phyloP scores from a whole-genome alignment of 2,113 vertebrate species.

The Tricholaema leucomelas region DNA sequence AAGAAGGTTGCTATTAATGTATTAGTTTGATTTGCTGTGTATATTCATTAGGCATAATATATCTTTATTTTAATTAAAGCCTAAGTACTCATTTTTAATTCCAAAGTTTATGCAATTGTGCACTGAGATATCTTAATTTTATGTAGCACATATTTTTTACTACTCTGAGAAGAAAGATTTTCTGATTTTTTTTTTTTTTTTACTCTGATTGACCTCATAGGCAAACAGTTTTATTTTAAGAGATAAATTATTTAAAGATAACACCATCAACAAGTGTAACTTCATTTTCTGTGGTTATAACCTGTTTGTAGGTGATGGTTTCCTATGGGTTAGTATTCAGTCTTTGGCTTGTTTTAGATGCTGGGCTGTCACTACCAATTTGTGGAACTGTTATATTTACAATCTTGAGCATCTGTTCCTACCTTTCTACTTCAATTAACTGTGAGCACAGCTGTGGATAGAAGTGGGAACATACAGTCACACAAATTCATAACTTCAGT shows the following conservation, averaged over 20 bases:
- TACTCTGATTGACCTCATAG: background rate
- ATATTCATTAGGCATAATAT: background rate
- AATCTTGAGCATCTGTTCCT: background rate
- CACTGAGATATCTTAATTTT: background rate
- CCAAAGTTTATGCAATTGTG: background rate
- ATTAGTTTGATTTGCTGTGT: background rate
- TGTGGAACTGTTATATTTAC: background rate
- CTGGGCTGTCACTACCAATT: background rate
- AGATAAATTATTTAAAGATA: background rate
- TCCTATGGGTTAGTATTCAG: background rate
- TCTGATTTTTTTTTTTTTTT: background rate
- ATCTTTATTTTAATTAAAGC: background rate
- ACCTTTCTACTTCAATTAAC: background rate
- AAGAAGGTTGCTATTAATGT: background rate
- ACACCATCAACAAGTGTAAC: background rate
- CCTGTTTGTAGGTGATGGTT: background rate
- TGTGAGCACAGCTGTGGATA: background rate
- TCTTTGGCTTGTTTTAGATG: background rate
- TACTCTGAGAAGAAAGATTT: background rate
- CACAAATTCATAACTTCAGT: background rate
- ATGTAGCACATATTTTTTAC: background rate
- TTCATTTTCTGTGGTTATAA: background rate
- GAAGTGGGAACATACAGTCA: background rate
- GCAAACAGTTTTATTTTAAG: background rate
- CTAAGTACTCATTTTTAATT: background rate